Evolutionary conservation across 2,797 vertebrate genomes (phyloP), one percentile per base, ranked within the genome.

Genomic region (Periparus ater): DNA sequence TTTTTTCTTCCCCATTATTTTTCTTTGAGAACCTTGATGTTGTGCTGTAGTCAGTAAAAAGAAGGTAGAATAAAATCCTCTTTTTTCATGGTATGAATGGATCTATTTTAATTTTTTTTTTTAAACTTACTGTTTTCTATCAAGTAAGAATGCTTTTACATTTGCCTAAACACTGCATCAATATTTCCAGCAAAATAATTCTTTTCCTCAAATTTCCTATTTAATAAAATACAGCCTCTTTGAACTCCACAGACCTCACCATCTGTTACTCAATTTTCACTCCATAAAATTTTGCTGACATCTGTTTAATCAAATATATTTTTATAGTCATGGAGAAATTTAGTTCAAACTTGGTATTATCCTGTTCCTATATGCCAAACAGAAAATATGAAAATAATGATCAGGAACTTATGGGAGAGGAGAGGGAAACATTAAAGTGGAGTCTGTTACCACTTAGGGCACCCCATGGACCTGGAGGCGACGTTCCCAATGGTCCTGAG

Each of bases 271-370:
- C 91, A 81, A 60, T 93, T 96, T 96, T 96, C 89, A 94, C 93
- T 92, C 93, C 91, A 96, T 96, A 92, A 95, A 96, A 97, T 95
- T 95, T 95, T 94, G 93, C 91, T 96, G 95, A 94, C 96, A 95
- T 96, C 95, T 96, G 96, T 96, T 96, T 96, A 93, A 95, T 96
- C 82, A 94, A 85, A 96, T 94, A 93, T 93, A 84, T 91, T 94
- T 94, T 95, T 93, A 94, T 55, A 86, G 89, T 57, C 79, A 67
- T 44, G 87, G 93, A 93, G 89, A 92, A 95, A 84, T 85, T 81
- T 50, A 60, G 76, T 94, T 90, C 92, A 67, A 53, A 86, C 76
- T 92, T 42, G 40, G 32, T 91, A 63, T 88, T 78, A 42, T 23
- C 8, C 54, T 48, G 7, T 50, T 71, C 25, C 55, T 73, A 25